Conservation (phyloP, 2,888 invertebrate genomes). For the Helleia helle region DNA sequence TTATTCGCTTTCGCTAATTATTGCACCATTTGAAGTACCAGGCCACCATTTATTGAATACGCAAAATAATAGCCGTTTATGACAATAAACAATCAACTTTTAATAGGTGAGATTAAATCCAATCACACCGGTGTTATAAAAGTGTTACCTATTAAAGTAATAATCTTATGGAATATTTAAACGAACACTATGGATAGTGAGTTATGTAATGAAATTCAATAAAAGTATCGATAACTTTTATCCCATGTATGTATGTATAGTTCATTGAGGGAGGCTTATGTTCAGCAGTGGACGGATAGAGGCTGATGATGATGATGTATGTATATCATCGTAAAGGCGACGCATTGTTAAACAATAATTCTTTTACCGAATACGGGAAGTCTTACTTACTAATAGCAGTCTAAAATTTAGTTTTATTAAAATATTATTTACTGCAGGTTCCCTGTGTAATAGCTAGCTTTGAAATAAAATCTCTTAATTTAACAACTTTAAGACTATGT, state of each 20-base stretch:
- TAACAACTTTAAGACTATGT: too few species aligned
- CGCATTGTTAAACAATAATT: not conserved
- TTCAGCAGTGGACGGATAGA: too few species aligned
- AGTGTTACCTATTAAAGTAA: conserved; percentile 7
- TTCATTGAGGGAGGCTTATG: not conserved
- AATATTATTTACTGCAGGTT: too few species aligned
- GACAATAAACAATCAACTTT: not conserved
- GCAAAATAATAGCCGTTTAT: not conserved
- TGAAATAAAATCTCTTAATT: too few species aligned
- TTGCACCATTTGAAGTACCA: not conserved
- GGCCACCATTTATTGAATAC: not conserved
- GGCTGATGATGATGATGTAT: not conserved
- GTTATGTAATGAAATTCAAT: not conserved
- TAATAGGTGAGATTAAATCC: not conserved
- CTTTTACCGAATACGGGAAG: too few species aligned
- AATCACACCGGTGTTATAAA: conserved; percentile 1
- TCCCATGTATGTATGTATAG: not conserved
- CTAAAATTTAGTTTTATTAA: too few species aligned
- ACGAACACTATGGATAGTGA: not conserved
- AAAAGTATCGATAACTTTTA: not conserved
- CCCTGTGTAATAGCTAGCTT: too few species aligned
- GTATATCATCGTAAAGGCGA: not conserved
- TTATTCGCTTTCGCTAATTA: not conserved
- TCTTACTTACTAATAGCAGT: too few species aligned
- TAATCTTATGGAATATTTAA: conserved; percentile 2